Conservation (phyloP, 35 echinoderm and acorn worm species). For the Apostichopus californicus region DNA sequence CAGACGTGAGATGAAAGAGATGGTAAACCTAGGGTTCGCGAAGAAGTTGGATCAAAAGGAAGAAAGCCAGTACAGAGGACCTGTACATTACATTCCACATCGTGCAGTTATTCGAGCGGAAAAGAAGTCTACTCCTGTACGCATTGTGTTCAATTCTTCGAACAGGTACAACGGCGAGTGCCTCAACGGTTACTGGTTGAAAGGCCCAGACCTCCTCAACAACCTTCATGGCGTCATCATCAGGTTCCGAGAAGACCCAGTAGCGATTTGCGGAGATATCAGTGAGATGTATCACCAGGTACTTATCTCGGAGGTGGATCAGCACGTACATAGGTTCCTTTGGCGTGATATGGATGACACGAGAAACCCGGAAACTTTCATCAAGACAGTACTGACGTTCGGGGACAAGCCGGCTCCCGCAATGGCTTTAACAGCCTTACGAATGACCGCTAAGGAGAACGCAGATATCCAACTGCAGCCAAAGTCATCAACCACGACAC, state of each 20-base stretch:
- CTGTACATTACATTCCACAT: conserved; percentile 50
- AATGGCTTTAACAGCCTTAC: conserved; percentile 58
- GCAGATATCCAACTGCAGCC: conserved; percentile 19
- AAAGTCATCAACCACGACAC: conserved; percentile 43
- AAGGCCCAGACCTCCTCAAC: conserved; percentile 78
- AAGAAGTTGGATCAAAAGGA: conserved; percentile 10
- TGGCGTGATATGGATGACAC: conserved; percentile 48
- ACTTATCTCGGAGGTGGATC: conserved; percentile 51
- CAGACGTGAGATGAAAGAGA: conserved; percentile 51
- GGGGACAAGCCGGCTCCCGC: conserved; percentile 48
- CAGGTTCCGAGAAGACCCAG: conserved; percentile 47
- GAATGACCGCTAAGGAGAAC: conserved; percentile 48
- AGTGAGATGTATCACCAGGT: conserved; percentile 70
- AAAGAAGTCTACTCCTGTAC: conserved; percentile 69
- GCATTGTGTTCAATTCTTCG: conserved; percentile 72
- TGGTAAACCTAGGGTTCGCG: conserved; percentile 42
- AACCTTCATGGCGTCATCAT: conserved; percentile 53
- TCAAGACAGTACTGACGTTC: conserved; percentile 56
- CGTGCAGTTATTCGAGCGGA: conserved; percentile 42
- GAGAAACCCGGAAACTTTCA: conserved; percentile 21
- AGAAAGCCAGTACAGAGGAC: conserved; percentile 37
- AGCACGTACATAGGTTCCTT: conserved; percentile 57
- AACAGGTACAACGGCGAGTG: conserved; percentile 42
- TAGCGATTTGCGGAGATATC: conserved; percentile 63
- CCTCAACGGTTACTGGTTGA: conserved; percentile 69